phyloP scores from a whole-genome alignment of 2,888 invertebrate genomes.

The Netelia fuscicornis region DNA sequence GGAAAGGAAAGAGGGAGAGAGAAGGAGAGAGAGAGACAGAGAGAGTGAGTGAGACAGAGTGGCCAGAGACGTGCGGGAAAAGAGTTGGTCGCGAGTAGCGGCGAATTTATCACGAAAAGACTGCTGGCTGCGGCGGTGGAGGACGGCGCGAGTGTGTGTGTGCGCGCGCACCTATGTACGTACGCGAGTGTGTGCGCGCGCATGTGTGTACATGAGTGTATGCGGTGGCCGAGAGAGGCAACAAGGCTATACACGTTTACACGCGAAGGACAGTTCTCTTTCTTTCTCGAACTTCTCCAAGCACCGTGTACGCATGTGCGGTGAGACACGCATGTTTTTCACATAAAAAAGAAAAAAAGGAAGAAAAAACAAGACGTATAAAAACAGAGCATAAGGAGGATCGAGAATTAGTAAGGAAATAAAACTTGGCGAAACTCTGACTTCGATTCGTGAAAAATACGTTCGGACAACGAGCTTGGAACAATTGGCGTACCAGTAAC shows the following conservation, averaged over 20 bases:
- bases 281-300: conserved; percentile 16
- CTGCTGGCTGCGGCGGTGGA: conserved; percentile 45
- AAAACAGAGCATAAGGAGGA: conserved; percentile 1
- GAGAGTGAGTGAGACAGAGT: not conserved
- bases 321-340: conserved; percentile 55
- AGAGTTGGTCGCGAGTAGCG: conserved; percentile 26
- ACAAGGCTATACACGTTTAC: conserved; percentile 49
- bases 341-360: not conserved
- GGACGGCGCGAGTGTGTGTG: conserved; percentile 43
- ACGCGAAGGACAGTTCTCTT: conserved; percentile 60
- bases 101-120: conserved; percentile 59
- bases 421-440: not conserved
- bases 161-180: conserved; percentile 52
- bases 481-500: not conserved
- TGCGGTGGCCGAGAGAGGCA: conserved; percentile 32
- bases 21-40: not conserved
- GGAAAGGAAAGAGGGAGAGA: conserved; percentile 12
- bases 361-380: conserved; percentile 5
- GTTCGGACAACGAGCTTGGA: not conserved
- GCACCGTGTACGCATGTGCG: conserved; percentile 64
- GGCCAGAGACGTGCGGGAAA: conserved; percentile 19
- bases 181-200: conserved; percentile 52
- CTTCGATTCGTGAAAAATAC: not conserved
- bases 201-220: conserved; percentile 46
- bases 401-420: not conserved